These are phyloP conservation scores for Microcebus tavaratra DNA, from an alignment of 2,113 vertebrate genomes.

Conservation along the genomic window DNA sequence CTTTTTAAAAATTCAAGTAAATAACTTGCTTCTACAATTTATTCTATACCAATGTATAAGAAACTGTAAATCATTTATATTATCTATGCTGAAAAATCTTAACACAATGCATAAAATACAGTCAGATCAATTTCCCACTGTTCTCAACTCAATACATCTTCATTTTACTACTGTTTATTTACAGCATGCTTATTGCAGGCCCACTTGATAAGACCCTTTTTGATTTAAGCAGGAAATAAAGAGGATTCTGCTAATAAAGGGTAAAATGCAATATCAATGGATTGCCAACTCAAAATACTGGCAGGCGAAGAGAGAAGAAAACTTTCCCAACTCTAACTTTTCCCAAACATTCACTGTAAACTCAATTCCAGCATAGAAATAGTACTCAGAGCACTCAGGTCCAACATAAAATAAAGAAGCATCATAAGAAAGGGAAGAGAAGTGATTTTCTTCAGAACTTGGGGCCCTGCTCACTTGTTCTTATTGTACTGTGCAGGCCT, in stretches of 20 bases:
- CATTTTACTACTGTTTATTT: conserved; percentile 23
- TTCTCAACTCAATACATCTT: conserved; percentile 4
- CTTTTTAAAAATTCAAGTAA: background rate
- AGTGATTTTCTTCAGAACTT: background rate
- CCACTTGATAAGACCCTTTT: background rate
- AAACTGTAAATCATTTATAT: conserved; percentile 25
- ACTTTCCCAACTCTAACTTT: background rate
- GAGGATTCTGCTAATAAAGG: background rate
- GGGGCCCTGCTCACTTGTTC: background rate
- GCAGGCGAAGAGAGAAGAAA: background rate
- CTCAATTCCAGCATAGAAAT: background rate
- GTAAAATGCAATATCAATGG: background rate
- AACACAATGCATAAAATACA: background rate
- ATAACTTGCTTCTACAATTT: background rate
- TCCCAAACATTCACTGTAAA: background rate
- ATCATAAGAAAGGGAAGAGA: background rate
- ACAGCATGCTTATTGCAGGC: background rate
- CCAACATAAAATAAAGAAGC: background rate
- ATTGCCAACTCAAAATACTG: background rate
- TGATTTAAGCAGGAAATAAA: conserved; percentile 50
- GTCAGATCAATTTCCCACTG: background rate
- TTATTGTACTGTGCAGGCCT: no score
- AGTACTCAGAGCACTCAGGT: background rate
- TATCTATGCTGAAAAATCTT: background rate
- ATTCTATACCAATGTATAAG: background rate